Evolutionary conservation across 2,113 vertebrate species (phyloP), one percentile per base, ranked within the genome.

Genomic region (Cacatua alba): DNA sequence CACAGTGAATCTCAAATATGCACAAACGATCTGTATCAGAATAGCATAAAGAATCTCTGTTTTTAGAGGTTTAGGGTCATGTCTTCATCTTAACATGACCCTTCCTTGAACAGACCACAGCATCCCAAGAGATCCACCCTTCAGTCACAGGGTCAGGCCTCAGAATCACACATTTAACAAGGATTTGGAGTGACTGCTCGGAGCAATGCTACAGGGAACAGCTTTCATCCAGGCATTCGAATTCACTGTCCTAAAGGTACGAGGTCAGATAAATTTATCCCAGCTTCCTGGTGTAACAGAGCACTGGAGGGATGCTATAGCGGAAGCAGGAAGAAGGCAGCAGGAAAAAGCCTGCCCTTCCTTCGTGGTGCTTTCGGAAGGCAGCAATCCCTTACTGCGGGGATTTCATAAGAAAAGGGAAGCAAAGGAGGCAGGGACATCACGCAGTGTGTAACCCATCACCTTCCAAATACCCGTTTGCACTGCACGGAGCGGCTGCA

Each of bases 381-480:
- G 25, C 3, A 3, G 21, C 20, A 15, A 33, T 0, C 43, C 59
- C 72, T 72, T 6, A 7, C 37, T 1, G 41, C 12, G 10, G 15
- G 4, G 1, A 6, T 3, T 10, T 11, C 59, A 4, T 5, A 5
- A 7, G 37, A 7, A 5, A 14, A 15, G 67, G n/a, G 53, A 14
- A 48, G 53, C 59, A 2, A 5, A 19, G 46, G 7, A 8, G 23
- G 18, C 59, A 9, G 20, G 17, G 39, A 1, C 4, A 6, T 2
- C 8, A 3, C 0, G 31, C 7, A 5, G 48, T 8, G 7, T 7
- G 35, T 3, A 10, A 13, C 10, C 21, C 26, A 2, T 4, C 57
- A 1, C 1, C 33, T 10, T 5, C 31, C 2, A 4, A 8, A 39
- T 0, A 21, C 13, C 35, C 55, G 0, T 0, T 16, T 1, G 33